phyloP scores from a whole-genome alignment of 2,113 vertebrate genomes.

The Poeciliopsis retropinna region DNA sequence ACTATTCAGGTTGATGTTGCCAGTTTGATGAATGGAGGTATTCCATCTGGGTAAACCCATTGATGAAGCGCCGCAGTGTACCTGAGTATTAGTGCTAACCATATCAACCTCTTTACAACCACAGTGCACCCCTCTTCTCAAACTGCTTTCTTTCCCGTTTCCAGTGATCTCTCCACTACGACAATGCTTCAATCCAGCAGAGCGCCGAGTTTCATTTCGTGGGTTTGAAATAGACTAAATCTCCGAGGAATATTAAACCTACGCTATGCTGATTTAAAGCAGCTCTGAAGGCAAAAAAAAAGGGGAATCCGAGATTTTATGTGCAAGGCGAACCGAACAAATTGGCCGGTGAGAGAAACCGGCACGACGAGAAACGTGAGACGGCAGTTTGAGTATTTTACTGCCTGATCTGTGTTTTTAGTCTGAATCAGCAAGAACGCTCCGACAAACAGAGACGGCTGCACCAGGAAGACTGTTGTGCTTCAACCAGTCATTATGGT shows the following conservation, averaged over 20 bases:
- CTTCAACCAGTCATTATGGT: not conserved
- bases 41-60: not conserved
- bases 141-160: not conserved
- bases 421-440: not conserved
- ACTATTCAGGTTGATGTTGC: not conserved
- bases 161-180: too few relatives aligned
- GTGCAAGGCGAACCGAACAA: not conserved
- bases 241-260: too few relatives aligned
- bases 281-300: not conserved
- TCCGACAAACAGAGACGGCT: not conserved
- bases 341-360: too few relatives aligned
- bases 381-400: not conserved
- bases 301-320: not conserved
- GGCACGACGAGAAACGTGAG: too few relatives aligned
- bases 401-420: not conserved
- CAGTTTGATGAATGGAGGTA: not conserved
- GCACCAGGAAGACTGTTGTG: not conserved
- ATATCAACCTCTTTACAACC: not conserved
- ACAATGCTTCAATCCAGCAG: too few relatives aligned
- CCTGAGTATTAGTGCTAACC: not conserved
- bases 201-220: too few relatives aligned
- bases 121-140: not conserved
- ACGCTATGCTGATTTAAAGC: not conserved
- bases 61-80: not conserved
- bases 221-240: too few relatives aligned